Percentiles rank a stretch among this genome's conserved stretches.
These are phyloP conservation scores for Cuculus canorus DNA, from an alignment of 2,797 vertebrate genomes.

Conservation along the genomic window DNA sequence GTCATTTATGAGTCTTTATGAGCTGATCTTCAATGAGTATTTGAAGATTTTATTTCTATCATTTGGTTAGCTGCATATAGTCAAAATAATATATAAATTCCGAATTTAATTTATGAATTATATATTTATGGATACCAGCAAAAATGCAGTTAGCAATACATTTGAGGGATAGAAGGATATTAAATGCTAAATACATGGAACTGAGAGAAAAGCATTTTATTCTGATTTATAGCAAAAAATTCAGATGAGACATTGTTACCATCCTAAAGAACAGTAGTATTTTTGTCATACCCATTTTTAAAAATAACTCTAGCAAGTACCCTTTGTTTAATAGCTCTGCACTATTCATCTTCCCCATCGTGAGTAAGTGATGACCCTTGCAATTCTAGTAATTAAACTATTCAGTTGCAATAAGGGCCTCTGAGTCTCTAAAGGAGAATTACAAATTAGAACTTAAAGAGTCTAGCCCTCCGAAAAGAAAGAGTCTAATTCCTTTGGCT, in stretches of 20 bases:
- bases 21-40: no score
- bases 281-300: slow-evolving; percentile 22
- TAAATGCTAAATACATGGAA: background rate
- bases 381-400: slow-evolving; percentile 57
- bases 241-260: slow-evolving; percentile 6
- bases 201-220: slow-evolving; percentile 30
- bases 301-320: slow-evolving; percentile 16
- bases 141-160: background rate
- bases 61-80: background rate
- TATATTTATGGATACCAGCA: background rate
- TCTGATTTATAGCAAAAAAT: slow-evolving; percentile 12
- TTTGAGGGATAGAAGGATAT: background rate
- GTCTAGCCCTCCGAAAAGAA: background rate
- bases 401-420: slow-evolving; percentile 8
- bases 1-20: no score
- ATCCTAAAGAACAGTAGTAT: slow-evolving; percentile 13
- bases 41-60: background rate
- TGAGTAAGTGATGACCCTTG: slow-evolving; percentile 45
- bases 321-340: slow-evolving; percentile 46
- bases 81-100: background rate
- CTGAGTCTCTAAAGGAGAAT: slow-evolving; percentile 47
- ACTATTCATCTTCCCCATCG: background rate
- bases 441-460: slow-evolving; percentile 38
- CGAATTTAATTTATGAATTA: background rate
- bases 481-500: background rate